These are phyloP conservation scores for Eupithecia inturbata DNA, from an alignment of 2,888 invertebrate species.

Conservation along the genomic window DNA sequence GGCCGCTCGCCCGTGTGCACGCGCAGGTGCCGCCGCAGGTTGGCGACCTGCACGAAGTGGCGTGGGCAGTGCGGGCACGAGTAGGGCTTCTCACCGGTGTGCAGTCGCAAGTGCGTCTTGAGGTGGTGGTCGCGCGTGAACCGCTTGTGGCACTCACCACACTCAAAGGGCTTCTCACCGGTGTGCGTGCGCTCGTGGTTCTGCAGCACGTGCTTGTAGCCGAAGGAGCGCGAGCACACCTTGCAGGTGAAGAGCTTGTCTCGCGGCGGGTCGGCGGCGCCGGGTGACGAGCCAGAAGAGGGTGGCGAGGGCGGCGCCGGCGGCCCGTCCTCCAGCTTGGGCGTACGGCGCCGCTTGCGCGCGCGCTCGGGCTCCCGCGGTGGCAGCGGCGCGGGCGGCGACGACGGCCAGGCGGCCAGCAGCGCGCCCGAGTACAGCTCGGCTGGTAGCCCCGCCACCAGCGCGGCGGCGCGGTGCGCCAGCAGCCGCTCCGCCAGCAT, in stretches of 20 bases:
- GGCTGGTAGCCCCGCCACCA: constrained; percentile 84
- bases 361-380: constrained; percentile 74
- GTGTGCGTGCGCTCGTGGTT: constrained; percentile 98
- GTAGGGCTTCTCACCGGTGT: constrained; percentile 97
- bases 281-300: constrained; percentile 81
- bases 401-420: constrained; percentile 83
- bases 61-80: constrained; percentile 96
- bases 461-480: constrained; percentile 81
- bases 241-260: constrained; percentile 96
- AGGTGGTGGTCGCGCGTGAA: constrained; percentile 97
- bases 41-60: constrained; percentile 97
- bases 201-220: constrained; percentile 97
- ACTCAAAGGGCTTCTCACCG: constrained; percentile 97
- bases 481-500: constrained; percentile 81
- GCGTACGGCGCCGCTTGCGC: constrained; percentile 77
- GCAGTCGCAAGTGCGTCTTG: constrained; percentile 96
- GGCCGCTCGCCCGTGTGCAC: constrained; percentile 97
- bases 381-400: constrained; percentile 83
- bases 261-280: constrained; percentile 81
- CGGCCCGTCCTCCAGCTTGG: constrained; percentile 75
- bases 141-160: constrained; percentile 95
- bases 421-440: constrained; percentile 86
- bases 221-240: constrained; percentile 94
- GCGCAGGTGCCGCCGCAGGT: constrained; percentile 93
- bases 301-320: constrained; percentile 69